phyloP scores from a whole-genome alignment of 2,113 vertebrate species.

The Halcyon senegalensis region DNA sequence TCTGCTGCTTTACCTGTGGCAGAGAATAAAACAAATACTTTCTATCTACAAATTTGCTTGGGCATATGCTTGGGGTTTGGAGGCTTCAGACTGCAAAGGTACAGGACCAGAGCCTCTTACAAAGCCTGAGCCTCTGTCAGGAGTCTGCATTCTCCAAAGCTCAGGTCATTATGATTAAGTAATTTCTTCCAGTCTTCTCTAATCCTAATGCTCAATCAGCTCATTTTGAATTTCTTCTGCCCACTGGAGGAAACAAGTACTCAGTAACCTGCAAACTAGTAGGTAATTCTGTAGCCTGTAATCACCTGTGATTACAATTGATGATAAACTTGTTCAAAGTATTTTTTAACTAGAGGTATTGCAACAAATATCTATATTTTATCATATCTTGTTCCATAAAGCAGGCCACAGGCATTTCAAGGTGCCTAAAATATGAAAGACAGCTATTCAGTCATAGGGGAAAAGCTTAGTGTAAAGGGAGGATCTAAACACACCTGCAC shows the following conservation, averaged over 20 bases:
- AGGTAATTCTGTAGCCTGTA: neutral
- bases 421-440: neutral
- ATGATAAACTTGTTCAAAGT: neutral
- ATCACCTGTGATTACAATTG: neutral
- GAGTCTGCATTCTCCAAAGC: neutral
- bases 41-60: neutral
- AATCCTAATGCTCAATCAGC: neutral
- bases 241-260: neutral
- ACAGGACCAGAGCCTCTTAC: neutral
- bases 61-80: neutral
- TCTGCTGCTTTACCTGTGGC: neutral
- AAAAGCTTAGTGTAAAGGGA: neutral
- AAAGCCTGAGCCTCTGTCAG: neutral
- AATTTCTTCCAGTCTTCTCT: neutral
- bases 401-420: neutral
- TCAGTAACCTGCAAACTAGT: neutral
- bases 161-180: neutral
- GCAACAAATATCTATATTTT: neutral
- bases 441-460: neutral
- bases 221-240: neutral
- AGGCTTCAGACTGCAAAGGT: neutral
- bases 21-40: neutral
- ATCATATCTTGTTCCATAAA: neutral
- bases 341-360: neutral
- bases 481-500: neutral